Conservation (phyloP, 2,113 vertebrate species). For the Trachemys scripta region DNA sequence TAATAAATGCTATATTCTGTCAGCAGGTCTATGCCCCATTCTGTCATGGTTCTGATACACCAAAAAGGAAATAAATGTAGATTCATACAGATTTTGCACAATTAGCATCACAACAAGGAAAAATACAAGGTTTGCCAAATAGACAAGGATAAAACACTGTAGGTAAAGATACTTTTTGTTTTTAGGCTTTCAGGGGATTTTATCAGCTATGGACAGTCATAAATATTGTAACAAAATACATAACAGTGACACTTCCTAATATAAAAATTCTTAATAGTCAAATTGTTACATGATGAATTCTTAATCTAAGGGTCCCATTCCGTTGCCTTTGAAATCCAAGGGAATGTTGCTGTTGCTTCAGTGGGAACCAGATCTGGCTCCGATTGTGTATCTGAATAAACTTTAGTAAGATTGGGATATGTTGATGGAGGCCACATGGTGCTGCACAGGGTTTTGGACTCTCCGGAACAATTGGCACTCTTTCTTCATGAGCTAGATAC, state of each 20-base stretch:
- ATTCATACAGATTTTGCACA: not conserved
- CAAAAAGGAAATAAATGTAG: not conserved
- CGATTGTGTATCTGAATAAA: not conserved
- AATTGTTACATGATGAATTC: not conserved
- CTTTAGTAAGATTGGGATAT: not conserved
- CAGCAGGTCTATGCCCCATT: not conserved
- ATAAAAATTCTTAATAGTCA: not conserved
- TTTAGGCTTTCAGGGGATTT: not conserved
- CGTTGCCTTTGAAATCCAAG: not conserved
- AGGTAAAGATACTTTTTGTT: not conserved
- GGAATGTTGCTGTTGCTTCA: not conserved
- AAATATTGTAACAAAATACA: not conserved
- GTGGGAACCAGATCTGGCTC: not conserved
- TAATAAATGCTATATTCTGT: fast-evolving
- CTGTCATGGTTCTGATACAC: not conserved
- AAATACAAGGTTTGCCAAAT: not conserved
- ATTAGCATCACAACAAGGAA: not conserved
- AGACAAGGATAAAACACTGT: not conserved
- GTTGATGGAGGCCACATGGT: fast-evolving
- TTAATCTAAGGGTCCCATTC: not conserved
- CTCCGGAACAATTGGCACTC: too few relatives aligned
- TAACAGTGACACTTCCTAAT: not conserved
- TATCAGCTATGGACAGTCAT: not conserved
- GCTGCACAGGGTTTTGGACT: not conserved
- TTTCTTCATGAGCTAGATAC: not conserved